These are phyloP conservation scores for cattle (Bos taurus) DNA, from an alignment of 2,113 vertebrate species.

Conservation along the genomic window DNA sequence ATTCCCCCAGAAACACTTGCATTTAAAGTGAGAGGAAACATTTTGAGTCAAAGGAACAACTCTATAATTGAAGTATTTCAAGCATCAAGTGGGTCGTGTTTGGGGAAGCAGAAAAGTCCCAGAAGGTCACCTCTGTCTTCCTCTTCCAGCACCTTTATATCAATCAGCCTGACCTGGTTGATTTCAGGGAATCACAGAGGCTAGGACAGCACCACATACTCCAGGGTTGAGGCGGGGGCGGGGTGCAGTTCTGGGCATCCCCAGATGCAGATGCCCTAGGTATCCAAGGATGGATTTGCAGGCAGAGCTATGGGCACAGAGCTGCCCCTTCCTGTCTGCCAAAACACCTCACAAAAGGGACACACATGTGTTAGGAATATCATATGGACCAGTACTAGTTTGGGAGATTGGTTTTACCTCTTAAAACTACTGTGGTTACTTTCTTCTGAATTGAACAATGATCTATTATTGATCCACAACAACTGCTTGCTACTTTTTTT, in stretches of 20 bases:
- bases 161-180: not conserved
- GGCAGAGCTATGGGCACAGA: not conserved
- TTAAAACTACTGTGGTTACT: not conserved
- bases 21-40: not conserved
- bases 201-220: not conserved
- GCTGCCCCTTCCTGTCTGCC: not conserved
- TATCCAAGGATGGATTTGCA: not conserved
- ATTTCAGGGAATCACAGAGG: not conserved
- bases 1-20: not conserved
- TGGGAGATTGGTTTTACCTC: not conserved
- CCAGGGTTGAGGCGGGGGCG: not conserved
- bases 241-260: not conserved
- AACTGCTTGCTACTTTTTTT: constrained; percentile 15
- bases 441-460: not conserved
- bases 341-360: not conserved
- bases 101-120: not conserved
- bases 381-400: not conserved
- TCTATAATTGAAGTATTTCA: not conserved
- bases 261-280: not conserved
- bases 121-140: not conserved
- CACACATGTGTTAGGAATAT: not conserved
- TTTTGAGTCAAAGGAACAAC: not conserved
- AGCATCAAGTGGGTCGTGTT: not conserved
- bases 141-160: not conserved
- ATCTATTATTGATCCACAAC: not conserved